Base-by-base conservation (phyloP, 2,113 vertebrate genomes). In the Dascyllus trimaculatus region DNA sequence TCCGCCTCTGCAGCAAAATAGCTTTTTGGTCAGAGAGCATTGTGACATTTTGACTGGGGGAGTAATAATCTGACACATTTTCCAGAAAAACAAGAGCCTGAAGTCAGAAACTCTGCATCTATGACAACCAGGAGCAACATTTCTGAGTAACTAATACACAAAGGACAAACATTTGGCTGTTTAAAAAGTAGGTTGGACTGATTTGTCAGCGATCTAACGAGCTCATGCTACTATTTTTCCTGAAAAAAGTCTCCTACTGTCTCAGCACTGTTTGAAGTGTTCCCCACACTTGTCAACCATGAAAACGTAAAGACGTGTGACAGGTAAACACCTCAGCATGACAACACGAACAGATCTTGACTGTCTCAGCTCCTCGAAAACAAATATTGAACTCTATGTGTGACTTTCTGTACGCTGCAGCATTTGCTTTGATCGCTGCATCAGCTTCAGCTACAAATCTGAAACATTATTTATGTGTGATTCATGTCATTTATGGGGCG, bases 1-100 rank as follows among this genome's bases (percentile, higher is more conserved):
- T 67, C 49, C 60, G 75, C 43, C 60, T 78, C 64, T 46, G 21
- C 19, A 43, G 29, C 25, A n/a, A 73, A 88, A 78, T 54, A 56
- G 49, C 52, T 58, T 32, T 48, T 15, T 56, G 63, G 67, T 75
- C 59, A 43, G 48, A 58, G 57, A 64, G 52, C 52, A 61, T 3
- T 2, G 40, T 62, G 76, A 80, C 78, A 82, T 75, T 75, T 59
- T 43, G 8, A 40, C 32, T 56, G 48, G 48, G 53, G 53, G 29
- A 59, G 25, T 5, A 74, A 53, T 51, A 26, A 73, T 46, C 0
- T 3, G 63, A 78, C 17, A 69, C 22, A 49, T 67, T 58, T 57
- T 43, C 26, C 58, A 54, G 45, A 13, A 29, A 69, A 56, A 75
- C 24, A 73, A 35, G 26, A 61, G 35, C 26, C 52, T 60, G 25